A percentile compares a stretch with the other conserved stretches of the same genome.
Conservation (phyloP, 2,113 vertebrate genomes). For the Urocynchramus pylzowi region DNA sequence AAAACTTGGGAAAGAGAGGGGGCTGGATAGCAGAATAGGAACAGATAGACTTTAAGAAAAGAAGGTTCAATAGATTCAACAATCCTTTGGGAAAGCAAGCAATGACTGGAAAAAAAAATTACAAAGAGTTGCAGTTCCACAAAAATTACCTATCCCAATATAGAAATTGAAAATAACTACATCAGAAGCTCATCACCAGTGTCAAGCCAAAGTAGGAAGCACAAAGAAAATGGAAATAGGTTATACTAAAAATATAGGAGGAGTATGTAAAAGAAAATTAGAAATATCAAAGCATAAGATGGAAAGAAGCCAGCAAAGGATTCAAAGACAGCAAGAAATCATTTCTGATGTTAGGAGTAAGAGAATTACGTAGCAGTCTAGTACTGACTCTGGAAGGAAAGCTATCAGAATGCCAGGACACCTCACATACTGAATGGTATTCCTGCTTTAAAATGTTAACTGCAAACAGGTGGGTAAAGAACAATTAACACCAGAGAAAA, state of each 20-base stretch:
- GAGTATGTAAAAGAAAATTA: neutral
- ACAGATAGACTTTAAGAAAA: neutral
- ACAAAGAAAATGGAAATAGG: neutral
- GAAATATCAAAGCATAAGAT: neutral
- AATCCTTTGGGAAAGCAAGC: neutral
- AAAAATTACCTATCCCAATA: neutral
- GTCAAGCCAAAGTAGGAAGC: neutral
- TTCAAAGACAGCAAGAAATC: neutral
- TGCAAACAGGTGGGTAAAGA: neutral
- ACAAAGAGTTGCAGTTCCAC: neutral
- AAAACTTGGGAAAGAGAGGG: neutral
- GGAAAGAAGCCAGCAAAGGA: neutral
- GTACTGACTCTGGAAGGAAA: neutral
- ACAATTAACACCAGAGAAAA: neutral
- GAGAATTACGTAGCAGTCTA: neutral
- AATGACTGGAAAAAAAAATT: neutral
- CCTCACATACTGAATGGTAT: neutral
- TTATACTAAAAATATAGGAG: neutral
- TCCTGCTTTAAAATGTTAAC: neutral
- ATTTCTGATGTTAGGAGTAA: neutral
- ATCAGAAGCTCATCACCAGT: neutral
- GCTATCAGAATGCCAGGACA: neutral
- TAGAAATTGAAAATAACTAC: neutral
- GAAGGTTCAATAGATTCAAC: neutral
- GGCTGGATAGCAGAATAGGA: neutral